Evolutionary conservation across 2,797 vertebrate species (phyloP).

Genomic region (Mormyrus hasselquistii): DNA sequence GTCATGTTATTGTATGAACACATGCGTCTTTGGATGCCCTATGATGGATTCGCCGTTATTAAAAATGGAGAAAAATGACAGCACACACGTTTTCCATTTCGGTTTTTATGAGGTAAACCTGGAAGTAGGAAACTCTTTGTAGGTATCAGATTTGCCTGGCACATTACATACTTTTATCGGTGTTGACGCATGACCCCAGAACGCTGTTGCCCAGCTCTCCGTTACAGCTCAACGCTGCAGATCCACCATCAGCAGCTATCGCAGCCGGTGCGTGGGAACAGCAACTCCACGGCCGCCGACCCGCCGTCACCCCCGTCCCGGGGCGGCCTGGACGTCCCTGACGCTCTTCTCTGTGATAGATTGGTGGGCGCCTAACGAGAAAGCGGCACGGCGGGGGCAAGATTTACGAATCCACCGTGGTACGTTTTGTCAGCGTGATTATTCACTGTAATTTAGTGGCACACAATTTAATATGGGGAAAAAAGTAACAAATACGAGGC

Average conservation of each 20-base stretch:
- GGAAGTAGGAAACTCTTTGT: neutral
- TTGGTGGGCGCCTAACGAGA: neutral
- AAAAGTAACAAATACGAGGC: neutral
- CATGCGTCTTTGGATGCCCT: neutral
- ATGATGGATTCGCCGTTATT: neutral
- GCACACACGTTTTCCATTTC: neutral
- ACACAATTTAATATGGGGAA: neutral
- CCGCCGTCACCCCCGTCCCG: neutral
- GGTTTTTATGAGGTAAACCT: neutral
- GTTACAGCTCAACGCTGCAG: neutral
- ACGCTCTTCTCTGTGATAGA: neutral
- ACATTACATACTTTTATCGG: neutral
- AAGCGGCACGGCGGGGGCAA: neutral
- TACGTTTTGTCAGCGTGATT: conserved; percentile 4
- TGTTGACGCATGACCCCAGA: neutral
- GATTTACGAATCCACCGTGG: neutral
- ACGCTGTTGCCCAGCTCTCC: neutral
- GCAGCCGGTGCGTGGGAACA: neutral
- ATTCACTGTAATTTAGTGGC: neutral
- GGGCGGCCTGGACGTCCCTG: neutral
- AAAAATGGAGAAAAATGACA: neutral
- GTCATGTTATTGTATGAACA: neutral
- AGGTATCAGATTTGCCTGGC: neutral
- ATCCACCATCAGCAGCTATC: neutral
- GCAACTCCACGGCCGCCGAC: neutral